Percentiles rank a stretch among this genome's conserved stretches.
These are phyloP conservation scores for Meda fulgida DNA, from an alignment of 2,797 vertebrate species.

Conservation along the genomic window DNA sequence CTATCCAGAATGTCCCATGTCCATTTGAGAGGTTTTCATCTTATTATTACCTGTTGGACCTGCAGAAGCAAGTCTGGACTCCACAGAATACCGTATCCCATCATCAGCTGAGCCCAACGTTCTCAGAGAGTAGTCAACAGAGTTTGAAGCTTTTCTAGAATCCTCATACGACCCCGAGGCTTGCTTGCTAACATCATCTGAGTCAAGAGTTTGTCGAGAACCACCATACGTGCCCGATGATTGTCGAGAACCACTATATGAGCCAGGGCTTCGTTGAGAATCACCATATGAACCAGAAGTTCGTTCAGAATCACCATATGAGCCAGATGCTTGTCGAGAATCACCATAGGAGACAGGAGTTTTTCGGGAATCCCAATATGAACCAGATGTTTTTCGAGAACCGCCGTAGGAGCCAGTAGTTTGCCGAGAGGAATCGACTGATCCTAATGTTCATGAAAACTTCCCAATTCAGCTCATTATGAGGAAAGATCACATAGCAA, in stretches of 20 bases:
- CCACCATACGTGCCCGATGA: neutral
- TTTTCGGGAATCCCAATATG: conserved; percentile 19
- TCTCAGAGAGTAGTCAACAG: conserved; percentile 7
- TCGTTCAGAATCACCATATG: conserved; percentile 31
- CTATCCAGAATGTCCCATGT: conserved; percentile 6
- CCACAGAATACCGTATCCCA: conserved; percentile 57
- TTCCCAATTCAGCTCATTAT: conserved; percentile 30
- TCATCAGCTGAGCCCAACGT: conserved; percentile 60
- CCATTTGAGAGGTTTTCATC: conserved; percentile 13
- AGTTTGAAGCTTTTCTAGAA: conserved; percentile 28
- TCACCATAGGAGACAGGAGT: conserved; percentile 19
- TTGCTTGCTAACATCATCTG: conserved; percentile 12
- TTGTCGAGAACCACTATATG: conserved; percentile 12
- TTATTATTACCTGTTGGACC: conserved; percentile 65
- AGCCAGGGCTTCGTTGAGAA: conserved; percentile 28
- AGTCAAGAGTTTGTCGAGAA: conserved; percentile 11
- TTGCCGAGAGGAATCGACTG: conserved; percentile 27
- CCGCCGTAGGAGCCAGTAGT: neutral
- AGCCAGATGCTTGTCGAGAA: conserved; percentile 35
- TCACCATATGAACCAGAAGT: conserved; percentile 26
- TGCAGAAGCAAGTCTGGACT: conserved; percentile 56
- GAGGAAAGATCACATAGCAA: neutral
- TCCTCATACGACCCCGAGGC: neutral
- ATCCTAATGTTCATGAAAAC: conserved; percentile 48
- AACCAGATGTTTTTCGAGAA: conserved; percentile 15